Evolutionary conservation across 2,888 invertebrate genomes (phyloP).

Genomic region (Polyommatus icarus): DNA sequence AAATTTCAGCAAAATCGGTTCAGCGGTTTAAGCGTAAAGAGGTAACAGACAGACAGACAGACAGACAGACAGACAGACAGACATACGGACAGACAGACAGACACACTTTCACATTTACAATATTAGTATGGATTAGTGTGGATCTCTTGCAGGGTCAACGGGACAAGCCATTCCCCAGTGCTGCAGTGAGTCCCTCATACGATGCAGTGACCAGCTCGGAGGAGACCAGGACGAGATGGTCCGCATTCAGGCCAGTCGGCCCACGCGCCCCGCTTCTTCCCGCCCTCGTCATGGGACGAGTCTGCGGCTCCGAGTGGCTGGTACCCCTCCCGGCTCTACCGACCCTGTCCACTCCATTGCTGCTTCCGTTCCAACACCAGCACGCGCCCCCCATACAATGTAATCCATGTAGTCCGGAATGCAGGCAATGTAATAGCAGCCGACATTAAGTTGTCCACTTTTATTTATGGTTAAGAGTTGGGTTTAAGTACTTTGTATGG

Average conservation of each 20-base stretch:
- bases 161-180: conserved; percentile 55
- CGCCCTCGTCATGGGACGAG: conserved; percentile 74
- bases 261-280: conserved; percentile 71
- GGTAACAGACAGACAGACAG: no score
- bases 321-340: conserved; percentile 71
- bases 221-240: conserved; percentile 66
- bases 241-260: conserved; percentile 74
- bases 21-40: no score
- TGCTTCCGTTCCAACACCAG: conserved; percentile 69
- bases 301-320: conserved; percentile 76
- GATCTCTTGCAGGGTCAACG: conserved; percentile 58
- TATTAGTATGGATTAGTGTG: no score
- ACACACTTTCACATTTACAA: no score
- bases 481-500: not conserved
- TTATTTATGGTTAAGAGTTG: not conserved
- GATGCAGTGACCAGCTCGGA: conserved; percentile 66
- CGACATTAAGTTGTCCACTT: conserved; percentile 51
- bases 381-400: conserved; percentile 52
- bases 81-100: no score
- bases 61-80: no score
- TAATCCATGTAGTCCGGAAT: conserved; percentile 68
- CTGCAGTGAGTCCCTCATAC: conserved; percentile 48
- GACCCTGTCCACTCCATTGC: conserved; percentile 61
- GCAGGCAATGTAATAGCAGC: conserved; percentile 70
- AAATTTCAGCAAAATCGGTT: no score